Evolutionary conservation across 2,113 vertebrate species (phyloP).

Genomic region (Ochotona princeps): DNA sequence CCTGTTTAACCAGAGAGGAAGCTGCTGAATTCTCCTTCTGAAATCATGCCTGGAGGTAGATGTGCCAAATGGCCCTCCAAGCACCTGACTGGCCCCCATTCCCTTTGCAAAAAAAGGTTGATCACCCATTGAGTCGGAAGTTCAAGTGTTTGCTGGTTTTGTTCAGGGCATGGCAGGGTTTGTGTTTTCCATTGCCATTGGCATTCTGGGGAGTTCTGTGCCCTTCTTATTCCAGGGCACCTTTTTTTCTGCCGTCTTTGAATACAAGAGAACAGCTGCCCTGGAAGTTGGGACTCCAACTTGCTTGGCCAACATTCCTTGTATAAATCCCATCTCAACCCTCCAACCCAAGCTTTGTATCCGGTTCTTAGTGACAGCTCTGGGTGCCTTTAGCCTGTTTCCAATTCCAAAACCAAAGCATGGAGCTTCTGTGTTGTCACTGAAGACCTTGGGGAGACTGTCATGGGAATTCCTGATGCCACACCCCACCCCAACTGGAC

Average conservation of each 20-base stretch:
- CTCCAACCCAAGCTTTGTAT: background rate
- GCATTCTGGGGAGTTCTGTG: conserved; percentile 29
- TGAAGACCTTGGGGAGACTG: background rate
- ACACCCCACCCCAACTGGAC: too few species aligned
- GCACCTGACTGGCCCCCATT: conserved; percentile 42
- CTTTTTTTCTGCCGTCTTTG: conserved; percentile 72
- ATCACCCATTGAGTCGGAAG: conserved; percentile 57
- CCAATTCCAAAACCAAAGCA: conserved; percentile 55
- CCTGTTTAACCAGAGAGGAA: background rate
- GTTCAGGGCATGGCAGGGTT: conserved; percentile 46
- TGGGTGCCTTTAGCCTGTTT: conserved; percentile 59
- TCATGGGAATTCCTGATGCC: background rate
- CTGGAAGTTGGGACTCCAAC: background rate
- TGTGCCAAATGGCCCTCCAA: conserved; percentile 60
- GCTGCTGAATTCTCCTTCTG: conserved; percentile 36
- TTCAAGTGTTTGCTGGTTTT: conserved; percentile 51
- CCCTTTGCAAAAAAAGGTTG: conserved; percentile 4
- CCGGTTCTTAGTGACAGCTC: conserved; percentile 47
- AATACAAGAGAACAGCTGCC: conserved; percentile 74
- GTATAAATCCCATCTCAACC: conserved; percentile 31
- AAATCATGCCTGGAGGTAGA: conserved; percentile 46
- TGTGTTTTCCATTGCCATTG: conserved; percentile 31
- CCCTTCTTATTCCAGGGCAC: conserved; percentile 41
- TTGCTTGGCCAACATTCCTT: conserved; percentile 39
- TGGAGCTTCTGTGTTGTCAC: conserved; percentile 30